Base-by-base conservation (phyloP, 1,140 invertebrate genomes). In the Zaprionus nigranus region DNA sequence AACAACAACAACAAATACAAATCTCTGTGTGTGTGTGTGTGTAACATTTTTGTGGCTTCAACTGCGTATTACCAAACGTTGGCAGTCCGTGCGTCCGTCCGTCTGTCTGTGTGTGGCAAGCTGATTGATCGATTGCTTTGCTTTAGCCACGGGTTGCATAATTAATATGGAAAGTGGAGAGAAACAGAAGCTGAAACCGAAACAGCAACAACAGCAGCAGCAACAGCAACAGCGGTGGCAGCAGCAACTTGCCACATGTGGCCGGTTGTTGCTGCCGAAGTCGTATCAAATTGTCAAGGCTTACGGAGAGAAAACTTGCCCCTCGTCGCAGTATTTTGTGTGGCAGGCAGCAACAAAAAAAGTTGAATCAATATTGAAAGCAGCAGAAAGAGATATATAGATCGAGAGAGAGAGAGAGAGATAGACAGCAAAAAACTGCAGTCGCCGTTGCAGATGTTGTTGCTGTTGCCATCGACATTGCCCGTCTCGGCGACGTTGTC, bases 11-110 rank as follows among this genome's bases (percentile, higher is more conserved):
- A 64, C 22, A 26, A 22, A 36, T 53, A 54, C 60, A 64, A 70
- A 75, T 53, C 51, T 34, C 0, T 34, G 9, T 34, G 0, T 34
- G 30, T 30, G 65, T 46, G 63, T 83, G 63, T 83, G 81, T 83
- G 77, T 76, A 86, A 74, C 79, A 79, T 82, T 86, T 86, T 78
- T 86, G 73, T 71, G 83, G 83, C 83, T 86, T 86, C 83, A 66
- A 60, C 38, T 82, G 82, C 71, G 79, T 82, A 78, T 86, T 79
- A 81, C 79, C 70, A 82, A 86, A 82, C 64, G 76, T 65, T 86
- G 73, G 71, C 79, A 79, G 78, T 51, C 20, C 20, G 11, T 51
- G 20, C n/a, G 46, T 51, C 46, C n/a, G 46, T 51, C 11, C 0
- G 46, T 22, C 58, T 51, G 54, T 46, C 36, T 69, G 53, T 67